Conservation (phyloP, 2,797 vertebrate genomes). For the Megalops cyprinoides region DNA sequence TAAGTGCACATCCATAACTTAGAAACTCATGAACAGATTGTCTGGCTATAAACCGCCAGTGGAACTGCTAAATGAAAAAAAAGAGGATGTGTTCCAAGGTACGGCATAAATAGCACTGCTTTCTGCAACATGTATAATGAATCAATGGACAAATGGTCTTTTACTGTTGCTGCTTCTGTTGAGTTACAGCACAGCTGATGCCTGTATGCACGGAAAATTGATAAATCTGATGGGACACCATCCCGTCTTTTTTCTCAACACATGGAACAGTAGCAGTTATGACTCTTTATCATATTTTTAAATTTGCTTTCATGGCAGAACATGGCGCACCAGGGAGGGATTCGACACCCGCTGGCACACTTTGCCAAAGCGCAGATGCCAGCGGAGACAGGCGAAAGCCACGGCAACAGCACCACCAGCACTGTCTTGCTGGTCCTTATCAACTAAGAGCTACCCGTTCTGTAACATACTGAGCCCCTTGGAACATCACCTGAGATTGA, state of each 20-base stretch:
- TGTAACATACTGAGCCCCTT: background rate
- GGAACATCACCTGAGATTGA: background rate
- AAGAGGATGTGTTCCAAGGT: slow-evolving; percentile 44
- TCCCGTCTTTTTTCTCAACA: background rate
- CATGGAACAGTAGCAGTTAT: slow-evolving; percentile 1
- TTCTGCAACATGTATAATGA: slow-evolving; percentile 53
- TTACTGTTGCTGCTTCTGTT: slow-evolving; percentile 44
- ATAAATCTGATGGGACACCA: slow-evolving; percentile 5
- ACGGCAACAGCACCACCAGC: background rate
- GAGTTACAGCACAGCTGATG: slow-evolving; percentile 13
- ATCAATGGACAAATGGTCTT: slow-evolving; percentile 59
- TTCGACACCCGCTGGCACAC: background rate
- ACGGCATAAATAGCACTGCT: slow-evolving; percentile 54
- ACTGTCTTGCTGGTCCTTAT: too few species aligned
- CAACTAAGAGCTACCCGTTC: background rate
- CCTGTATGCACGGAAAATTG: background rate
- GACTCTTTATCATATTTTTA: slow-evolving; percentile 3
- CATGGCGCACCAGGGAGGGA: background rate
- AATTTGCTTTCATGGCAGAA: background rate
- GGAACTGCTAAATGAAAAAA: slow-evolving; percentile 46
- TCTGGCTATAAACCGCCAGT: slow-evolving; percentile 48
- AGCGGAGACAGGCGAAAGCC: background rate
- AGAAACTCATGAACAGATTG: slow-evolving; percentile 62
- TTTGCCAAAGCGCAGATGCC: background rate
- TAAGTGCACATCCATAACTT: slow-evolving; percentile 57